phyloP scores from a whole-genome alignment of 2,888 invertebrate species.

The Tineola bisselliella region DNA sequence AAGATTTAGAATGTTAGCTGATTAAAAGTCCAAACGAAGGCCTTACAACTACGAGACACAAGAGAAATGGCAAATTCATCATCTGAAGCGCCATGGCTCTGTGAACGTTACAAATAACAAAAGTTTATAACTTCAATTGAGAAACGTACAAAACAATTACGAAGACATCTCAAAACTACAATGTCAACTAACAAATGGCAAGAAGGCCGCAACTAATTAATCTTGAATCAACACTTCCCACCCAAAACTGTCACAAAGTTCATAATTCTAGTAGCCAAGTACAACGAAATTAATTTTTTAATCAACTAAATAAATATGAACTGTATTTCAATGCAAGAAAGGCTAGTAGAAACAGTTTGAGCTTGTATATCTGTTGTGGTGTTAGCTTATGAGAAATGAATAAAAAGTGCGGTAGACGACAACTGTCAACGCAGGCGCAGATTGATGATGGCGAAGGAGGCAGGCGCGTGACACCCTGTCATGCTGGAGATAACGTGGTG shows the following conservation, averaged over 20 bases:
- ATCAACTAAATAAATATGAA: background rate
- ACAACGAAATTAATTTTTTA: background rate
- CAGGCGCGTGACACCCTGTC: constrained; percentile 19
- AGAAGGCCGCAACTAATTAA: background rate
- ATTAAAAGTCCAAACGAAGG: background rate
- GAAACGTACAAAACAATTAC: background rate
- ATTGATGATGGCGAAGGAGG: constrained; percentile 41
- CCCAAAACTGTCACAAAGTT: constrained; percentile 5
- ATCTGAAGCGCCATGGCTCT: too few species aligned
- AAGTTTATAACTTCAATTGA: background rate
- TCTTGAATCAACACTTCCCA: constrained; percentile 6
- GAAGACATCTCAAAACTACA: background rate
- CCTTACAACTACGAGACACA: background rate
- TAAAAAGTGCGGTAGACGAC: constrained; percentile 26
- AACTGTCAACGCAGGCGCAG: constrained; percentile 26
- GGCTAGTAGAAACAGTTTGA: background rate
- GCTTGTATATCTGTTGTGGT: background rate
- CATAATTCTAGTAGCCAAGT: background rate
- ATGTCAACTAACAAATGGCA: background rate
- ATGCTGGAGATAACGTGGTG: background rate
- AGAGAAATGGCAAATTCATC: too few species aligned
- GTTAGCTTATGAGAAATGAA: constrained; percentile 30
- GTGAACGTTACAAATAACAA: background rate
- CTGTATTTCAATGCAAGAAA: background rate
- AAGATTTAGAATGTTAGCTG: constrained; percentile 2